These are phyloP conservation scores for Thera obeliscata DNA, from an alignment of 2,888 invertebrate genomes.

Conservation along the genomic window DNA sequence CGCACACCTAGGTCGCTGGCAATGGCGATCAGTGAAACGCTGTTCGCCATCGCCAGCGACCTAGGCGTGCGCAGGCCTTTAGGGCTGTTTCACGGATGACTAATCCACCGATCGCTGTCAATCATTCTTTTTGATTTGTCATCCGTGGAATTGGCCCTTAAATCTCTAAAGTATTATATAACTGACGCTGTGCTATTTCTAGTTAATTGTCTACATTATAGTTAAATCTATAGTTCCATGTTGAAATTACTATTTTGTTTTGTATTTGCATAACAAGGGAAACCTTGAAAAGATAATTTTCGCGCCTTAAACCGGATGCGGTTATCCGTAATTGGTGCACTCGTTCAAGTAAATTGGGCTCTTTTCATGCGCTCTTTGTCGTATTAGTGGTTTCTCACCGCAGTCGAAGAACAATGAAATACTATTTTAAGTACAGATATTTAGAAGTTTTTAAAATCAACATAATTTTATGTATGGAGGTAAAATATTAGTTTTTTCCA, in stretches of 20 bases:
- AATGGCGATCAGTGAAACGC: too few species aligned
- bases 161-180: not conserved
- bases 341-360: conserved; percentile 56
- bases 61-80: too few species aligned
- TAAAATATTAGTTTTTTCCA: too few species aligned
- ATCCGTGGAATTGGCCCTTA: not conserved
- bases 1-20: too few species aligned
- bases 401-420: conserved; percentile 37
- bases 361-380: conserved; percentile 54
- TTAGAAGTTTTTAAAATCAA: not conserved
- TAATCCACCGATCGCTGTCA: too few species aligned
- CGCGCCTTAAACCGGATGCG: conserved; percentile 75
- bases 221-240: conserved; percentile 1
- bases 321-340: conserved; percentile 64
- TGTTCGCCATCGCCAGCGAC: too few species aligned
- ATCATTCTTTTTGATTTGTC: too few species aligned
- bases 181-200: not conserved
- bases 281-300: conserved; percentile 51
- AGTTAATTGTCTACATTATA: not conserved
- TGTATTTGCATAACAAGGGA: conserved; percentile 31
- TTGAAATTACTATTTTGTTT: conserved; percentile 7
- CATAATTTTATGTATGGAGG: not conserved
- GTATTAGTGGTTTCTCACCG: conserved; percentile 52
- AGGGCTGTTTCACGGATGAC: too few species aligned
- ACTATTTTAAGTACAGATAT: conserved; percentile 6